These are phyloP conservation scores for Drosophila anomalata DNA, from an alignment of 2,888 invertebrate genomes.

Conservation along the genomic window DNA sequence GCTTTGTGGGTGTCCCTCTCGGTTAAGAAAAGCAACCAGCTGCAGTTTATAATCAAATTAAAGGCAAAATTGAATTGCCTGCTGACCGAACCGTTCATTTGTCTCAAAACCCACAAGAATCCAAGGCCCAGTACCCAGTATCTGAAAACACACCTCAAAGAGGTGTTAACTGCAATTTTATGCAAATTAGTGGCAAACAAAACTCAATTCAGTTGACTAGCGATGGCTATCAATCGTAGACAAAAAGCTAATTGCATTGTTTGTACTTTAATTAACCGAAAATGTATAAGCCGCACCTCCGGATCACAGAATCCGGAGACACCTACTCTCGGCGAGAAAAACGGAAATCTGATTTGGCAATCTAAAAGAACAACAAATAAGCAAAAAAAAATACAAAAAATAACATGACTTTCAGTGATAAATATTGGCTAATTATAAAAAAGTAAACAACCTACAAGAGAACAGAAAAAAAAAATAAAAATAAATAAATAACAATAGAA, in stretches of 20 bases:
- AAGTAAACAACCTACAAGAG: conserved; percentile 38
- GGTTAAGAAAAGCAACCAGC: background rate
- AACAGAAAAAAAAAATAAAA: conserved; percentile 9
- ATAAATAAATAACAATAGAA: conserved; percentile 24
- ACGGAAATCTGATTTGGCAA: conserved; percentile 46
- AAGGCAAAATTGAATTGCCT: conserved; percentile 23
- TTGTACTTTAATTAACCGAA: conserved; percentile 61
- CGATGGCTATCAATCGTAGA: conserved; percentile 67
- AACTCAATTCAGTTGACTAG: conserved; percentile 20
- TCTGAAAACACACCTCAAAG: conserved; percentile 28
- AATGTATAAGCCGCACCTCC: conserved; percentile 45
- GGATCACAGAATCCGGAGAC: conserved; percentile 19
- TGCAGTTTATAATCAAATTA: conserved; percentile 29
- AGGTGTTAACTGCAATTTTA: conserved; percentile 75
- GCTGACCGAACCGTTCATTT: conserved; percentile 22
- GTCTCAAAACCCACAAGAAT: conserved; percentile 5
- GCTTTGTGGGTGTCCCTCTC: no score
- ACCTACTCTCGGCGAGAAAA: conserved; percentile 26
- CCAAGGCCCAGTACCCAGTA: background rate
- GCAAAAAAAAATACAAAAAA: conserved; percentile 15
- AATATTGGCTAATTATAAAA: conserved; percentile 70
- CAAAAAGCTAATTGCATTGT: conserved; percentile 64
- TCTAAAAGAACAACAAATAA: conserved; percentile 32
- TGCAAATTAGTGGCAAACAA: conserved; percentile 61
- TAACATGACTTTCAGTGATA: conserved; percentile 41